Percentiles rank a stretch among this genome's conserved stretches.
These are phyloP conservation scores for Hemitrygon akajei DNA, from an alignment of 2,797 vertebrate species.

Conservation along the genomic window DNA sequence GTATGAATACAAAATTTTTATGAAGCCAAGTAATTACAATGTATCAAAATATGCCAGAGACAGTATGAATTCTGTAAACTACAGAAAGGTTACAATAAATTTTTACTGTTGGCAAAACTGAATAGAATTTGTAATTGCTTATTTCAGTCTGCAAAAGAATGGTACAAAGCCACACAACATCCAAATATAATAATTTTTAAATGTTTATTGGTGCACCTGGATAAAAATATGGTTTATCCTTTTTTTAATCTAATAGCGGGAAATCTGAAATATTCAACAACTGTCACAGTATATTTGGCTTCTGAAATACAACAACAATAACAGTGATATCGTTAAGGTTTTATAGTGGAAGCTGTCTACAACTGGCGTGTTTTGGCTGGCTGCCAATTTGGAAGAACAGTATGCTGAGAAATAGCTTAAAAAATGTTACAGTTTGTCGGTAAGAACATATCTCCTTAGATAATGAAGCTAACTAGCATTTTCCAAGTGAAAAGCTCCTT, in stretches of 20 bases:
- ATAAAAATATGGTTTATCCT: neutral
- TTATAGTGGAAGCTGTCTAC: neutral
- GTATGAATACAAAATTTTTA: neutral
- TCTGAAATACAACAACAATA: neutral
- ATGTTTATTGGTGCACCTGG: constrained; percentile 9
- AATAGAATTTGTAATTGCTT: neutral
- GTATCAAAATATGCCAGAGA: neutral
- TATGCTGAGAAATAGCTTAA: constrained; percentile 1
- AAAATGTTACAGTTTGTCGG: constrained; percentile 20
- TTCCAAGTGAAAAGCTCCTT: neutral
- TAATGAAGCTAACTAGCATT: constrained; percentile 29
- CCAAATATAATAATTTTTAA: constrained; percentile 16
- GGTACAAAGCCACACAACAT: neutral
- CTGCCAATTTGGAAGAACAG: constrained; percentile 6
- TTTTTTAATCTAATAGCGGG: neutral
- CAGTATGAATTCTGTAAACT: neutral
- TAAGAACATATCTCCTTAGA: neutral
- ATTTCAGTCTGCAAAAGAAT: neutral
- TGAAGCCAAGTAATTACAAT: constrained; percentile 27
- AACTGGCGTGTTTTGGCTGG: neutral
- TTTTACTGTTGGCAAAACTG: constrained; percentile 18
- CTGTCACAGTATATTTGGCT: constrained; percentile 11
- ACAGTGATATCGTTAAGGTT: constrained; percentile 7
- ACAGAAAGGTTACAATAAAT: constrained; percentile 5
- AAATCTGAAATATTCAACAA: constrained; percentile 9